Conservation (phyloP, 2,797 vertebrate species). For the Hozukius guyotensis region DNA sequence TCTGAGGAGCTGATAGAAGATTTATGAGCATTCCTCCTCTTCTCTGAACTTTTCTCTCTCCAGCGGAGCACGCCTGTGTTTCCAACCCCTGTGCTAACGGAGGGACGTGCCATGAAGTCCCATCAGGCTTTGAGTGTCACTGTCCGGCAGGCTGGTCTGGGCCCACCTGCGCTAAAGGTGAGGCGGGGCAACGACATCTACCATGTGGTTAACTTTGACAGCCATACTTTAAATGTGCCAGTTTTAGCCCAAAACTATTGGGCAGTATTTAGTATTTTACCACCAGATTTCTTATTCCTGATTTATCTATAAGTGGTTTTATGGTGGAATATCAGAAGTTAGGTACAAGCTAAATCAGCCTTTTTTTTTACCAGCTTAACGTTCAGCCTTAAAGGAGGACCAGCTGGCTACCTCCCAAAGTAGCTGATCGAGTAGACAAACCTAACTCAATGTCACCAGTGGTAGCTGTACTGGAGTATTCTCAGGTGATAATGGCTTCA, state of each 20-base stretch:
- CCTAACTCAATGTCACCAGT: neutral
- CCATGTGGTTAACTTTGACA: neutral
- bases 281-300: neutral
- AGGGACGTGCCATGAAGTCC: slow-evolving; percentile 92
- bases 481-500: neutral
- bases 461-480: neutral
- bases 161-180: slow-evolving; percentile 93
- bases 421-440: neutral
- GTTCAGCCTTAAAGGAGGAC: neutral
- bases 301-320: neutral
- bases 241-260: no score
- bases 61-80: slow-evolving; percentile 93
- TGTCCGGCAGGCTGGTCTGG: slow-evolving; percentile 94
- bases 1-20: neutral
- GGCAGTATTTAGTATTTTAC: neutral
- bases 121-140: slow-evolving; percentile 92
- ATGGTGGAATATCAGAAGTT: neutral
- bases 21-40: neutral
- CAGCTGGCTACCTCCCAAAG: neutral
- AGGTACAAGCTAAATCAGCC: neutral
- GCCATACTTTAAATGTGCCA: no score
- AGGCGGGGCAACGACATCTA: neutral
- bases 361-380: no score
- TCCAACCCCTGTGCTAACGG: slow-evolving; percentile 96
- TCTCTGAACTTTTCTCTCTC: neutral